These are phyloP conservation scores for Antheraea yamamai DNA, from an alignment of 2,888 invertebrate species.

Conservation along the genomic window DNA sequence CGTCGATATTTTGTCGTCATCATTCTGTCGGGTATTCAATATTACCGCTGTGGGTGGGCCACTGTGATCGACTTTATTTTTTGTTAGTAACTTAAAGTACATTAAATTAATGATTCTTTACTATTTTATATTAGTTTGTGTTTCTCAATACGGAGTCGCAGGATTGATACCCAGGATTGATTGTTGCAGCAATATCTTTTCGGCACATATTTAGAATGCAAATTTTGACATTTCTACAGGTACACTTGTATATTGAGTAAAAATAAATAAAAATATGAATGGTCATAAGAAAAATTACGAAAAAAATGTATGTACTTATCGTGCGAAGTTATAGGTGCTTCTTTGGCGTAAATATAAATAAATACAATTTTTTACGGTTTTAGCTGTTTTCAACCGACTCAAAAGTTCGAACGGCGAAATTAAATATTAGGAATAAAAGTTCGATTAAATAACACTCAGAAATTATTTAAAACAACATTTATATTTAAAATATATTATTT, in stretches of 20 bases:
- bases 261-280: neutral
- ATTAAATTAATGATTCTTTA: neutral
- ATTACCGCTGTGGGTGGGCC: slow-evolving; percentile 3
- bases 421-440: too few species aligned
- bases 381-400: too few species aligned
- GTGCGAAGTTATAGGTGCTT: too few species aligned
- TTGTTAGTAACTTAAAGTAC: neutral
- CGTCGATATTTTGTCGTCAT: neutral
- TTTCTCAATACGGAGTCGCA: neutral
- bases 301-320: too few species aligned
- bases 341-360: too few species aligned
- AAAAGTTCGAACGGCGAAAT: too few species aligned
- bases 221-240: neutral
- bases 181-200: neutral
- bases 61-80: neutral
- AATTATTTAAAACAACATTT: too few species aligned
- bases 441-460: too few species aligned
- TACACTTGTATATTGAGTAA: neutral
- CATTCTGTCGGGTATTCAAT: neutral
- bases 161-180: neutral
- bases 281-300: too few species aligned
- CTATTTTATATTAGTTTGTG: neutral
- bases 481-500: too few species aligned
- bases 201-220: neutral
- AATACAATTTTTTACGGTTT: too few species aligned